Percentiles rank a stretch among this genome's conserved stretches.
Conservation (phyloP, 2,888 invertebrate genomes). For the Alentia gelatinosa region DNA sequence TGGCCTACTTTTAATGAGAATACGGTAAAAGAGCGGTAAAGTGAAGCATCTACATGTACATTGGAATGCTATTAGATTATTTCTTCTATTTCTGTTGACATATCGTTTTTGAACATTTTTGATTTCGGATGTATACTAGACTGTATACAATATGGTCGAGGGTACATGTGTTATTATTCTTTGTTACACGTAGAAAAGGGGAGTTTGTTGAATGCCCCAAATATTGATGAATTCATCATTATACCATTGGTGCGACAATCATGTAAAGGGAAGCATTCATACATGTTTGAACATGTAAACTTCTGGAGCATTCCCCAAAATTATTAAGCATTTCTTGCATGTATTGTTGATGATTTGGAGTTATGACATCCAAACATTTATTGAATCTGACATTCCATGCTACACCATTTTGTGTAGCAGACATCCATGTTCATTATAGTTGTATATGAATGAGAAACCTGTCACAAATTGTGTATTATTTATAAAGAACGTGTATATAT, state of each 20-base stretch:
- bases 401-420: neutral
- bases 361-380: neutral
- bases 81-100: neutral
- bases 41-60: neutral
- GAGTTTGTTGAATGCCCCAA: neutral
- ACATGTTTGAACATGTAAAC: neutral
- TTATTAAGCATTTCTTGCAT: neutral
- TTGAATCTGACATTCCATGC: neutral
- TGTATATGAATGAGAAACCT: neutral
- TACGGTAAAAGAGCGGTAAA: neutral
- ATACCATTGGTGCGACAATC: conserved; percentile 32
- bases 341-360: neutral
- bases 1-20: neutral
- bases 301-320: neutral
- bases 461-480: conserved; percentile 20
- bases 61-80: neutral
- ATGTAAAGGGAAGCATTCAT: neutral
- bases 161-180: neutral
- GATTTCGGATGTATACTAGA: neutral
- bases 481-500: conserved; percentile 41
- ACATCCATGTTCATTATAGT: neutral
- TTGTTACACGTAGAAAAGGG: neutral
- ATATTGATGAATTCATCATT: neutral
- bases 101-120: neutral
- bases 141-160: neutral